Percentiles rank a stretch among this genome's conserved stretches.
Conservation (phyloP, 37 sponge, comb jelly and placozoan species). For the Hormiphora californensis region DNA sequence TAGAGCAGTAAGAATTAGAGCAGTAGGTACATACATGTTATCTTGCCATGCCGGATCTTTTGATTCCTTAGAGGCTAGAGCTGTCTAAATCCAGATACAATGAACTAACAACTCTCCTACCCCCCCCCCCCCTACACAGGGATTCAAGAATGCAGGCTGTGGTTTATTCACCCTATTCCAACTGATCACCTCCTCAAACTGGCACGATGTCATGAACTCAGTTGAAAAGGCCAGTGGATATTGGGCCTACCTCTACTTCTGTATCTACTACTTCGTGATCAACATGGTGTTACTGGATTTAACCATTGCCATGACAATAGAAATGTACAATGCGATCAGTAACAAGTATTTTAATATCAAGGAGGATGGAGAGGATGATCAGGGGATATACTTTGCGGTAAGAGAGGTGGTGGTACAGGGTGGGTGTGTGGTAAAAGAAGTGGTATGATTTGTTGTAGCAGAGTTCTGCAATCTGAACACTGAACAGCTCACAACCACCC, state of each 20-base stretch:
- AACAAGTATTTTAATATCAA: slow-evolving; percentile 18
- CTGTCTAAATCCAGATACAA: neutral
- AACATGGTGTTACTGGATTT: slow-evolving; percentile 45
- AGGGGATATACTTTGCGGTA: slow-evolving; percentile 7
- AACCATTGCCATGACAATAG: slow-evolving; percentile 49
- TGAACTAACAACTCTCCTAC: neutral
- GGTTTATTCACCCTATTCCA: neutral
- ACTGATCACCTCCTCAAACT: slow-evolving; percentile 20
- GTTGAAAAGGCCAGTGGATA: neutral
- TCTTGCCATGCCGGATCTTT: too few species aligned
- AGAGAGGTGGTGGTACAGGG: too few species aligned
- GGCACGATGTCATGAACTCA: slow-evolving; percentile 51
- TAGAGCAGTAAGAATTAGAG: neutral
- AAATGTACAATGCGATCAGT: slow-evolving; percentile 43
- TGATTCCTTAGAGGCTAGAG: neutral
- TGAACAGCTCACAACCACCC: too few species aligned
- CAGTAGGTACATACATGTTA: neutral
- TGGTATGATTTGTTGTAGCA: too few species aligned
- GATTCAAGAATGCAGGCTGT: neutral
- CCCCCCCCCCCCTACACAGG: neutral
- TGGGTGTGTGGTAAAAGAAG: too few species aligned
- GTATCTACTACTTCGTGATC: slow-evolving; percentile 42
- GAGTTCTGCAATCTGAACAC: too few species aligned
- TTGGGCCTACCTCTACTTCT: slow-evolving; percentile 51
- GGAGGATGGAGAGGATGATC: neutral